Conservation (phyloP, 1,140 invertebrate genomes). For the Pseudomyrmex sp. region DNA sequence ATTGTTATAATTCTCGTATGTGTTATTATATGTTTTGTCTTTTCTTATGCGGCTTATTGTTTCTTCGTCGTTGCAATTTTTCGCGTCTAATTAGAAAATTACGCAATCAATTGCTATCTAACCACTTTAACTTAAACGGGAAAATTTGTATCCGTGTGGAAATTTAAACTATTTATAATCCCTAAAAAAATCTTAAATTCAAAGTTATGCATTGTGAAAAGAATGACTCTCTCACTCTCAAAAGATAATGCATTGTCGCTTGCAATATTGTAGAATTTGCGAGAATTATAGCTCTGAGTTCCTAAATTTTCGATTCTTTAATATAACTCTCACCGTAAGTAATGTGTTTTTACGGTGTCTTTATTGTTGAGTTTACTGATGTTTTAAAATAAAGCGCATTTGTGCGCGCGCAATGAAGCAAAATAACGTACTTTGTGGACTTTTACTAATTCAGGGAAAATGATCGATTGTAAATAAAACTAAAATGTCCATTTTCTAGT, state of each 20-base stretch:
- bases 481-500: background rate
- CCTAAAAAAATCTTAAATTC: conserved; percentile 42
- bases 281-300: conserved; percentile 51
- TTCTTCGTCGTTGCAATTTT: background rate
- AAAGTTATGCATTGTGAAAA: conserved; percentile 13
- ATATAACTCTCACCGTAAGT: background rate
- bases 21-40: background rate
- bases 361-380: conserved; percentile 35
- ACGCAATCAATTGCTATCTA: background rate
- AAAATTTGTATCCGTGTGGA: background rate
- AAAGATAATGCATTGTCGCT: conserved; percentile 35
- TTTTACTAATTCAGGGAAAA: conserved; percentile 30
- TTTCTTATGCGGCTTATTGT: background rate
- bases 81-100: background rate
- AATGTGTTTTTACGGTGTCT: conserved; percentile 36
- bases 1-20: background rate
- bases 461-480: conserved; percentile 9
- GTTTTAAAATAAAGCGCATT: conserved; percentile 54
- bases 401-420: background rate
- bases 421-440: too few relatives aligned
- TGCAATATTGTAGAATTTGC: conserved; percentile 39
- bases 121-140: too few relatives aligned
- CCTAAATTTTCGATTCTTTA: conserved; percentile 14
- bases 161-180: conserved; percentile 39
- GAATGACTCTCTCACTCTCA: background rate